phyloP scores from a whole-genome alignment of 2,113 vertebrate genomes.

The Ailuropoda melanoleuca region DNA sequence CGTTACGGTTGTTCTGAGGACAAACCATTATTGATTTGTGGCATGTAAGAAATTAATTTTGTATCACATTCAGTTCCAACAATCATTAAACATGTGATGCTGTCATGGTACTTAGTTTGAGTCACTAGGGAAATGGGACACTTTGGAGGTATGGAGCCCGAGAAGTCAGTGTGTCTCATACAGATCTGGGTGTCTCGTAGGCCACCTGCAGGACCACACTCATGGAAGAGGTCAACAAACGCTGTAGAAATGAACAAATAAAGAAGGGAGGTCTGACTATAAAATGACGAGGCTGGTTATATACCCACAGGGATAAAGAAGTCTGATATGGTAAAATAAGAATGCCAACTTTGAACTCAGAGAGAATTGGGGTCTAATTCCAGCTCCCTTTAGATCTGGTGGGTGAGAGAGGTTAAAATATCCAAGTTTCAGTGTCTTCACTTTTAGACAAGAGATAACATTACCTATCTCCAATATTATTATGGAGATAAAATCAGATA shows the following conservation, averaged over 20 bases:
- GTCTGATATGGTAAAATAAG: rapidly evolving
- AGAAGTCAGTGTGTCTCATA: background rate
- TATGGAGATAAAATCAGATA: background rate
- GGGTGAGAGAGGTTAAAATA: background rate
- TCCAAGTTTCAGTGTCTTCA: background rate
- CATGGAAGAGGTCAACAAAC: background rate
- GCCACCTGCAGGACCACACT: background rate
- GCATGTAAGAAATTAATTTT: background rate
- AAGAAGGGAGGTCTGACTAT: too few relatives aligned
- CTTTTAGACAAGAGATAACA: background rate
- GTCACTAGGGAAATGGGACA: background rate
- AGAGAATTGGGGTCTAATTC: background rate
- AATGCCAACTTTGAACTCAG: background rate
- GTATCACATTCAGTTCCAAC: background rate
- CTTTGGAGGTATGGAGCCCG: background rate
- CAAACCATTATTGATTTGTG: background rate
- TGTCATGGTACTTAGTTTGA: background rate
- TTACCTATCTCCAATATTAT: background rate
- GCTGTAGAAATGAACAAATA: background rate
- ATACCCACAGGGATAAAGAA: background rate
- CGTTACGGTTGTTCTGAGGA: background rate
- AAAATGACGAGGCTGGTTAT: background rate
- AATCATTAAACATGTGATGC: background rate
- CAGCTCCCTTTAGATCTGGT: background rate
- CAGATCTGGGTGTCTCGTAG: rapidly evolving